Conservation (phyloP, 2,888 invertebrate genomes). For the Dromius quadrimaculatus region DNA sequence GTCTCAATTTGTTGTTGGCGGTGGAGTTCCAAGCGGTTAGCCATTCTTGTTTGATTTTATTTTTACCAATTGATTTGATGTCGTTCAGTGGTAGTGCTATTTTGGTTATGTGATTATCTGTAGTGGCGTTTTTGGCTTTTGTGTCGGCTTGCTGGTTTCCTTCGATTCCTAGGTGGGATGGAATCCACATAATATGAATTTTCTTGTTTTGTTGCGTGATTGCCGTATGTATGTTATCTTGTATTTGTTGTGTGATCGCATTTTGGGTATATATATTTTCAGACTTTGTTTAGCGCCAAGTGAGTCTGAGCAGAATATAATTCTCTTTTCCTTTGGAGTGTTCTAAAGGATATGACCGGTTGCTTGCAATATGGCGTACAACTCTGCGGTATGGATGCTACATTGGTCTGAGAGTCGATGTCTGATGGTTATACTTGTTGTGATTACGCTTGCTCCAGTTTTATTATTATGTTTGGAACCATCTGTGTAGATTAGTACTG, state of each 20-base stretch:
- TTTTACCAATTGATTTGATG: constrained; percentile 11
- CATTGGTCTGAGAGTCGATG: background rate
- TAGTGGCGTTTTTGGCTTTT: constrained; percentile 24
- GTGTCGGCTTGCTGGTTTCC: constrained; percentile 35
- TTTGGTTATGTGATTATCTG: background rate
- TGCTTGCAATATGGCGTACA: constrained; percentile 7
- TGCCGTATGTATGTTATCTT: background rate
- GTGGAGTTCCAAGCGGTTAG: constrained; percentile 17
- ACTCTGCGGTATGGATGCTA: background rate
- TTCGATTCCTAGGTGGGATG: constrained; percentile 19
- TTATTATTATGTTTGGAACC: constrained; percentile 4
- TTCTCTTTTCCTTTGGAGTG: background rate
- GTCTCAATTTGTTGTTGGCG: too few relatives aligned
- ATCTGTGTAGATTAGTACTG: constrained; percentile 17
- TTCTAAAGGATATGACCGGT: background rate
- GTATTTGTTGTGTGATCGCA: background rate
- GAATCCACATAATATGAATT: constrained; percentile 22
- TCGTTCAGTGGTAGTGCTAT: background rate
- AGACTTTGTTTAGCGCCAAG: constrained; percentile 7
- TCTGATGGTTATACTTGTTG: background rate
- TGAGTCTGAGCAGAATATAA: constrained; percentile 19
- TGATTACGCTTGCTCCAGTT: background rate
- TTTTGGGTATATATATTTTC: constrained; percentile 1
- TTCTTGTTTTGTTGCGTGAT: background rate
- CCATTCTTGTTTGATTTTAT: constrained; percentile 14